Conservation (phyloP, 2,113 vertebrate genomes). For the Oceanites oceanicus region DNA sequence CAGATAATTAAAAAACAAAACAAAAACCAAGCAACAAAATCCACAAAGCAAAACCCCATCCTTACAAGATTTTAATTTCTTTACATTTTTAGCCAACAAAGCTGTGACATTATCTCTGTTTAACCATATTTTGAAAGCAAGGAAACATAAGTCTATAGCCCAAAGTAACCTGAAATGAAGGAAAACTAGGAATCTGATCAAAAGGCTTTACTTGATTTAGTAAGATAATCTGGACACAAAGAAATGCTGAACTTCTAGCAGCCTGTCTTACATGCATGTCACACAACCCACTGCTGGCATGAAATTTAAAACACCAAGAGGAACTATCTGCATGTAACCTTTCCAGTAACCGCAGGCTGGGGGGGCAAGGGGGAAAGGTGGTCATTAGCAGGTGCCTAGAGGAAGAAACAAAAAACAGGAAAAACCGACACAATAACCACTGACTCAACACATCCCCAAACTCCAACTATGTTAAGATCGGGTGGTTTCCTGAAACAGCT, state of each 20-base stretch:
- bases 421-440: not conserved
- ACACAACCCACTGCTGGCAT: not conserved
- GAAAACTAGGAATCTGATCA: not conserved
- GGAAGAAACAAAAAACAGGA: not conserved
- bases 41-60: not conserved
- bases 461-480: not conserved
- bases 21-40: not conserved
- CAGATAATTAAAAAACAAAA: not conserved
- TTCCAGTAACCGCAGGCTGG: not conserved
- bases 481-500: not conserved
- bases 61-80: not conserved
- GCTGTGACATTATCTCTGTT: not conserved
- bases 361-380: rapidly evolving
- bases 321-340: not conserved
- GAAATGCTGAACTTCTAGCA: not conserved
- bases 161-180: not conserved
- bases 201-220: not conserved
- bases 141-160: not conserved
- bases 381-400: not conserved
- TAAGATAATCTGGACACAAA: not conserved
- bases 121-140: not conserved
- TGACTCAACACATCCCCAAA: not conserved
- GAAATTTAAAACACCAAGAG: not conserved
- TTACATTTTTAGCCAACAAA: not conserved
- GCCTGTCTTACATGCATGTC: not conserved